Conservation (phyloP, 2,797 vertebrate genomes). For the Microhierax caerulescens region DNA sequence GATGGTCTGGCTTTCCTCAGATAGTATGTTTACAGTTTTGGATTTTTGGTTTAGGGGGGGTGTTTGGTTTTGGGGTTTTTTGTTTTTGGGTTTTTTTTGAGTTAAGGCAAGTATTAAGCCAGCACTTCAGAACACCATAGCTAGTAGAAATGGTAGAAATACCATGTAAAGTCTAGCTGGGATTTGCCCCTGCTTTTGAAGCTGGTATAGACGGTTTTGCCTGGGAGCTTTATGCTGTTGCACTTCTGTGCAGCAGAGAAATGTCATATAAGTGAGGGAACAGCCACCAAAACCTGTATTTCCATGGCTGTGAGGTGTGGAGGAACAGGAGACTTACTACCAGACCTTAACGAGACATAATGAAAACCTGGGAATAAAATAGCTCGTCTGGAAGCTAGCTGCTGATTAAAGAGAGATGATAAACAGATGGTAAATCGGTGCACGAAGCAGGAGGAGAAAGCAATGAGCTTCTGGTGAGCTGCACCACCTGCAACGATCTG, state of each 20-base stretch:
- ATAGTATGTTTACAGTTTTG: not conserved
- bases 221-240: not conserved
- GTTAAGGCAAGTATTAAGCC: not conserved
- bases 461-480: not conserved
- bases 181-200: not conserved
- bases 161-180: not conserved
- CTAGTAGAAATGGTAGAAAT: not conserved
- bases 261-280: not conserved
- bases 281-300: accelerated
- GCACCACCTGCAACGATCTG: not conserved
- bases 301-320: not conserved
- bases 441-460: not conserved
- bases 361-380: not conserved
- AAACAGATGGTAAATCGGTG: not conserved
- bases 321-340: not conserved
- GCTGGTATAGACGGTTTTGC: not conserved
- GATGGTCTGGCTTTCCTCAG: not conserved
- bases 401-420: not conserved
- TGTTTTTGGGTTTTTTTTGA: not conserved
- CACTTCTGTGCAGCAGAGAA: not conserved
- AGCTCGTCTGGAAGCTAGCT: not conserved
- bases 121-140: not conserved
- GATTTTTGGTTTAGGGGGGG: too few species aligned
- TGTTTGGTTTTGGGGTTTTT: too few species aligned
- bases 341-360: not conserved